These are phyloP conservation scores for Drosophila longiperda DNA, from an alignment of 2,888 invertebrate species.

Conservation along the genomic window DNA sequence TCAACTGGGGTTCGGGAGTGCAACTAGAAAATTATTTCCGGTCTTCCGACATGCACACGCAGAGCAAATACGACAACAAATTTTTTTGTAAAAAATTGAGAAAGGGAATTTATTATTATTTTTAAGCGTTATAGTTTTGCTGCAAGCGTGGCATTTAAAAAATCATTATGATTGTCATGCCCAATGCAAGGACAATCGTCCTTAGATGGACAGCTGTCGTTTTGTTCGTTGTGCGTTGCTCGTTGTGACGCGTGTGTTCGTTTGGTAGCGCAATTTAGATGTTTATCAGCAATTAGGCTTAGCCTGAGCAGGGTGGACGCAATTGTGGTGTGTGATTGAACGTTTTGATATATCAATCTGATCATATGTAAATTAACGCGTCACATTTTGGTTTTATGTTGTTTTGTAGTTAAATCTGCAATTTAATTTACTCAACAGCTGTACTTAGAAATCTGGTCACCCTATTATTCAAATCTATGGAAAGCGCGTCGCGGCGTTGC, in stretches of 20 bases:
- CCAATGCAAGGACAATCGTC: slow-evolving; percentile 29
- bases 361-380: slow-evolving; percentile 71
- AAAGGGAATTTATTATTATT: slow-evolving; percentile 65
- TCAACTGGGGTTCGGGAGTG: slow-evolving; percentile 28
- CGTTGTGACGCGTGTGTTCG: slow-evolving; percentile 45
- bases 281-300: slow-evolving; percentile 79
- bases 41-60: slow-evolving; percentile 75
- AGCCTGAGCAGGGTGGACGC: slow-evolving; percentile 51
- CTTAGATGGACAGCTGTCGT: slow-evolving; percentile 62
- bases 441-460: slow-evolving; percentile 24
- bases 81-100: slow-evolving; percentile 41
- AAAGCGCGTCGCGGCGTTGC: slow-evolving; percentile 13
- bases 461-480: slow-evolving; percentile 14
- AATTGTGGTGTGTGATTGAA: slow-evolving; percentile 56
- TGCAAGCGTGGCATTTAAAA: slow-evolving; percentile 70
- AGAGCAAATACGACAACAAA: slow-evolving; percentile 24
- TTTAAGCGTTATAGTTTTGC: slow-evolving; percentile 67
- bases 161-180: slow-evolving; percentile 71
- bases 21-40: slow-evolving; percentile 81
- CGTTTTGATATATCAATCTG: slow-evolving; percentile 71
- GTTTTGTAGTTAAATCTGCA: slow-evolving; percentile 25
- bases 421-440: slow-evolving; percentile 72
- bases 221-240: slow-evolving; percentile 17
- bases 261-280: slow-evolving; percentile 70
- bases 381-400: slow-evolving; percentile 30